Evolutionary conservation across 2,888 invertebrate genomes (phyloP).

Genomic region (Plagiodera versicolora): DNA sequence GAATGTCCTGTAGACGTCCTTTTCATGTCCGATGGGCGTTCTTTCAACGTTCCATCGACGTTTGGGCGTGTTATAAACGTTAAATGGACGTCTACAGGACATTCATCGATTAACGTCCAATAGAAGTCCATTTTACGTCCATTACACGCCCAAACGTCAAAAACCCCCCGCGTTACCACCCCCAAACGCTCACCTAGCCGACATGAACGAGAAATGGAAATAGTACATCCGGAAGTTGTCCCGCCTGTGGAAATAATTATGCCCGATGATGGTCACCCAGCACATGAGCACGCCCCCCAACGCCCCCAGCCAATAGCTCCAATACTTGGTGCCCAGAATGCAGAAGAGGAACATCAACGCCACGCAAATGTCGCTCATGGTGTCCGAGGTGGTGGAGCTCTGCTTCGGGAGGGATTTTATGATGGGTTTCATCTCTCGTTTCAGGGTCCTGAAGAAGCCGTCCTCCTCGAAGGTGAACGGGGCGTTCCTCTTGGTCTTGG

Average conservation of each 20-base stretch:
- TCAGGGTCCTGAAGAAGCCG: slow-evolving; percentile 75
- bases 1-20: too few relatives aligned
- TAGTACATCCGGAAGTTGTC: slow-evolving; percentile 80
- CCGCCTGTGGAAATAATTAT: slow-evolving; percentile 77
- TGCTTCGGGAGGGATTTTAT: slow-evolving; percentile 59
- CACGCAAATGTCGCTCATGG: slow-evolving; percentile 53
- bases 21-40: too few relatives aligned
- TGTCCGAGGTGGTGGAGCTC: slow-evolving; percentile 47
- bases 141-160: too few relatives aligned
- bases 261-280: slow-evolving; percentile 65
- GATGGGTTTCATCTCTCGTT: slow-evolving; percentile 56
- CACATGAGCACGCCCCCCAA: slow-evolving; percentile 62
- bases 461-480: slow-evolving; percentile 73
- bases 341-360: slow-evolving; percentile 41
- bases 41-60: too few relatives aligned
- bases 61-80: too few relatives aligned
- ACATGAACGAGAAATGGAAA: slow-evolving; percentile 70
- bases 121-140: too few relatives aligned
- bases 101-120: too few relatives aligned
- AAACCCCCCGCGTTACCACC: too few relatives aligned
- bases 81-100: too few relatives aligned
- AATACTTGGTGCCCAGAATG: slow-evolving; percentile 45
- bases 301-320: slow-evolving; percentile 52
- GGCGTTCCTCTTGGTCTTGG: slow-evolving; percentile 65
- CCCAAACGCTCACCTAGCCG: slow-evolving; percentile 61